phyloP scores from a whole-genome alignment of 1,140 invertebrate species.

The Sminthurides bifidus region DNA sequence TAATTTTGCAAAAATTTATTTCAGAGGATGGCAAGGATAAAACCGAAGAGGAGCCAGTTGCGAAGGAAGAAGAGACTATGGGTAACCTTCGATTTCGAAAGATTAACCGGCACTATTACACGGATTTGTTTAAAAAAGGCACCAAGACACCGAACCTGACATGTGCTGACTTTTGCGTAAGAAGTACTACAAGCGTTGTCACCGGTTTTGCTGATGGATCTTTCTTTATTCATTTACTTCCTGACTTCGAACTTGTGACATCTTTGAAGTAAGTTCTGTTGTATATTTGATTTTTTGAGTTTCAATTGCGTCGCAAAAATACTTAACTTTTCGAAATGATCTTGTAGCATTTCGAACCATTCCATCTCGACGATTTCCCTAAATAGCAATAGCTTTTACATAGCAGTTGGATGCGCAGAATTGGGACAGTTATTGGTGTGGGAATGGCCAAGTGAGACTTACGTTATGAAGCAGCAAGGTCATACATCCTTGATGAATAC shows the following conservation, averaged over 20 bases:
- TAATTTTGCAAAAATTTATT: neutral
- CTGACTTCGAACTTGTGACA: slow-evolving; percentile 82
- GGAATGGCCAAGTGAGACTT: slow-evolving; percentile 99
- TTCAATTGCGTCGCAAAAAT: slow-evolving; percentile 8
- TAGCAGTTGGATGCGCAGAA: slow-evolving; percentile 71
- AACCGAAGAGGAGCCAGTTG: slow-evolving; percentile 36
- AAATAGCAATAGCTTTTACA: slow-evolving; percentile 85
- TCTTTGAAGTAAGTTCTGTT: slow-evolving; percentile 51
- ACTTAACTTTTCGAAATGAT: slow-evolving; percentile 17
- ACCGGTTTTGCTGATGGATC: slow-evolving; percentile 66
- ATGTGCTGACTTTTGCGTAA: slow-evolving; percentile 61
- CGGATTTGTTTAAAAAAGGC: slow-evolving; percentile 52
- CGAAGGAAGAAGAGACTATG: slow-evolving; percentile 36
- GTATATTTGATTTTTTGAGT: neutral
- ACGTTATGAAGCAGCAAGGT: slow-evolving; percentile 93
- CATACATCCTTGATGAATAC: slow-evolving; percentile 80
- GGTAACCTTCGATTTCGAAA: slow-evolving; percentile 56
- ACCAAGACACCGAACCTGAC: slow-evolving; percentile 51
- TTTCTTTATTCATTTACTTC: slow-evolving; percentile 86
- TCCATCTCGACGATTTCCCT: slow-evolving; percentile 65
- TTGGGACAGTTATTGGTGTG: slow-evolving; percentile 87
- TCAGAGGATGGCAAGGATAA: slow-evolving; percentile 37
- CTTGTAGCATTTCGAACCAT: slow-evolving; percentile 61
- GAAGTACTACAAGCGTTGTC: slow-evolving; percentile 61
- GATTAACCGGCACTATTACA: slow-evolving; percentile 57